phyloP scores from a whole-genome alignment of 2,113 vertebrate genomes.

The Micronycteris hirsuta region DNA sequence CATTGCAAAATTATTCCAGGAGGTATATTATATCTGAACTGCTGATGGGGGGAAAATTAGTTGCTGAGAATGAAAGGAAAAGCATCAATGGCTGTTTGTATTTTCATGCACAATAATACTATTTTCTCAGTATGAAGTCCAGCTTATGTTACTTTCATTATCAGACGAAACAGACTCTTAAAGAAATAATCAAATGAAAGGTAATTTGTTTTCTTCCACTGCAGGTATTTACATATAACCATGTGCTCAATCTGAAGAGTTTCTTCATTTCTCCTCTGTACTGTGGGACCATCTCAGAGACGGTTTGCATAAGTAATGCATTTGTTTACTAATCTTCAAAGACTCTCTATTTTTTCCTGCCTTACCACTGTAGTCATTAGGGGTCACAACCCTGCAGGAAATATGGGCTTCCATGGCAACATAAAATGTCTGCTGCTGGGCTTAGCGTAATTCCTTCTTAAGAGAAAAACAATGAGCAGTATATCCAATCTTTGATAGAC shows the following conservation, averaged over 20 bases:
- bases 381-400: constrained; percentile 98
- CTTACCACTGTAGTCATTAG: constrained; percentile 97
- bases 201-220: constrained; percentile 72
- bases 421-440: constrained; percentile 96
- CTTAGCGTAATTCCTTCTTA: constrained; percentile 97
- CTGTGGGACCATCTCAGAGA: constrained; percentile 71
- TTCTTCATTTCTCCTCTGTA: constrained; percentile 57
- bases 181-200: constrained; percentile 73
- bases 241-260: constrained; percentile 68
- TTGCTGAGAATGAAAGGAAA: constrained; percentile 60
- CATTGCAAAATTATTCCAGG: constrained; percentile 73
- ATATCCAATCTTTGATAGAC: constrained; percentile 97
- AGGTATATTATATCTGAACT: constrained; percentile 71
- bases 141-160: constrained; percentile 68
- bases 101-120: constrained; percentile 72
- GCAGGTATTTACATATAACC: constrained; percentile 74
- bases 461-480: constrained; percentile 98
- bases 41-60: constrained; percentile 57
- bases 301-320: constrained; percentile 94
- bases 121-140: constrained; percentile 68
- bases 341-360: constrained; percentile 91
- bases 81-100: constrained; percentile 62
- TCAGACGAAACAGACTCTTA: constrained; percentile 72
- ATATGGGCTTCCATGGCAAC: constrained; percentile 98
- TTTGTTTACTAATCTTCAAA: constrained; percentile 96